Evolutionary conservation across 2,888 invertebrate species (phyloP).

Genomic region (Antitype chi): DNA sequence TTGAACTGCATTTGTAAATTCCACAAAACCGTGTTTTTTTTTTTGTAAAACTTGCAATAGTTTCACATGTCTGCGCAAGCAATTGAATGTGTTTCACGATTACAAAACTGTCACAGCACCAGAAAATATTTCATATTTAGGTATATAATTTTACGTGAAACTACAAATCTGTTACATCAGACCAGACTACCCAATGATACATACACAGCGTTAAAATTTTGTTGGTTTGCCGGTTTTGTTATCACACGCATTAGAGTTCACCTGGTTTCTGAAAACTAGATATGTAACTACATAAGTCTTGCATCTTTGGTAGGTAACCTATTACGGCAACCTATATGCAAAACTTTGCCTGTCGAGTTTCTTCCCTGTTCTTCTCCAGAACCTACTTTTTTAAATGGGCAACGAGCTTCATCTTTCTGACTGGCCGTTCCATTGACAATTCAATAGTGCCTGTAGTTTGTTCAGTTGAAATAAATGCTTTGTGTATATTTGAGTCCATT

Average conservation of each 20-base stretch:
- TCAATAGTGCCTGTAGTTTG: background rate
- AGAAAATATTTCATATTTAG: constrained; percentile 9
- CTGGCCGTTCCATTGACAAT: background rate
- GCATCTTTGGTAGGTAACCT: background rate
- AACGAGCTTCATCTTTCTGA: background rate
- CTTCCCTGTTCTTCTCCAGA: background rate
- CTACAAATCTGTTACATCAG: constrained; percentile 6
- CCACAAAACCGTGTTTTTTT: background rate
- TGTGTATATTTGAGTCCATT: background rate
- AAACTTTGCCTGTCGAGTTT: background rate
- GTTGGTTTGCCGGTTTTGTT: constrained; percentile 1
- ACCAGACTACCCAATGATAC: constrained; percentile 1
- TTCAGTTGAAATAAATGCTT: background rate
- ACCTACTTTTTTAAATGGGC: background rate
- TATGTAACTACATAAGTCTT: background rate
- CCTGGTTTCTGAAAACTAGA: background rate
- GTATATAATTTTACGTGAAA: constrained; percentile 5
- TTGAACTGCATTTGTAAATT: background rate
- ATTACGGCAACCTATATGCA: too few species aligned
- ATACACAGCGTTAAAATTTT: background rate
- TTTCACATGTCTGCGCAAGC: background rate
- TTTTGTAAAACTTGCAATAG: background rate
- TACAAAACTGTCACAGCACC: constrained; percentile 26
- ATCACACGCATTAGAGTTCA: background rate
- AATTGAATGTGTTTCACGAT: constrained; percentile 17